Conservation (phyloP, 1,140 invertebrate genomes). For the Cherax destructor region DNA sequence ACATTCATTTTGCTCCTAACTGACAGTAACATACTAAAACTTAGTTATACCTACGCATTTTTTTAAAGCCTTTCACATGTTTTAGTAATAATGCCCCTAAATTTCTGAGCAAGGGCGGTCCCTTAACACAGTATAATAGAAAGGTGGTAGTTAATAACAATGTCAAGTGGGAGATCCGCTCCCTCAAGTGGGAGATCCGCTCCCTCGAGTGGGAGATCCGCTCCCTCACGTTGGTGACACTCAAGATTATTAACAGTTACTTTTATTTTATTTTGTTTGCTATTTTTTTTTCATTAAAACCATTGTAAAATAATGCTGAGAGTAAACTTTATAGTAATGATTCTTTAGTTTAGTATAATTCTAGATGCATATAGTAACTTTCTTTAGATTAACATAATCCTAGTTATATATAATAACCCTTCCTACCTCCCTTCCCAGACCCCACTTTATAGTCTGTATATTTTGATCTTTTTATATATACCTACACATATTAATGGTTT, state of each 20-base stretch:
- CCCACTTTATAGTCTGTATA: background rate
- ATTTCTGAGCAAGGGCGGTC: background rate
- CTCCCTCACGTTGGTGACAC: conserved; percentile 53
- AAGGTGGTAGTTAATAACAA: background rate
- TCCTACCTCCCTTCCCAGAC: background rate
- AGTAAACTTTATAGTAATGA: background rate
- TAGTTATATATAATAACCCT: background rate
- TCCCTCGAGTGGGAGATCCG: background rate
- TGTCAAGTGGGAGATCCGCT: too few species aligned
- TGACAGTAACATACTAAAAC: background rate
- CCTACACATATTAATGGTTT: background rate
- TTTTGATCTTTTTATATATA: background rate
- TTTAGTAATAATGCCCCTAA: background rate
- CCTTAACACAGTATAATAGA: background rate
- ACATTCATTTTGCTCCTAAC: background rate
- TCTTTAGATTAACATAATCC: background rate
- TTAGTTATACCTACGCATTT: background rate
- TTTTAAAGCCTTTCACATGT: background rate
- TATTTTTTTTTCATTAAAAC: background rate
- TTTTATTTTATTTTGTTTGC: conserved; percentile 15
- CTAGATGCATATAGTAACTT: conserved; percentile 4
- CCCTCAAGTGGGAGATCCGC: too few species aligned
- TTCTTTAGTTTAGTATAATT: conserved; percentile 5
- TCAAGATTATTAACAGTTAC: conserved; percentile 25
- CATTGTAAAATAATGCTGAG: conserved; percentile 13